Evolutionary conservation across 2,113 vertebrate genomes (phyloP), one percentile per base, ranked within the genome.

Genomic region (Tetraodon nigroviridis): DNA sequence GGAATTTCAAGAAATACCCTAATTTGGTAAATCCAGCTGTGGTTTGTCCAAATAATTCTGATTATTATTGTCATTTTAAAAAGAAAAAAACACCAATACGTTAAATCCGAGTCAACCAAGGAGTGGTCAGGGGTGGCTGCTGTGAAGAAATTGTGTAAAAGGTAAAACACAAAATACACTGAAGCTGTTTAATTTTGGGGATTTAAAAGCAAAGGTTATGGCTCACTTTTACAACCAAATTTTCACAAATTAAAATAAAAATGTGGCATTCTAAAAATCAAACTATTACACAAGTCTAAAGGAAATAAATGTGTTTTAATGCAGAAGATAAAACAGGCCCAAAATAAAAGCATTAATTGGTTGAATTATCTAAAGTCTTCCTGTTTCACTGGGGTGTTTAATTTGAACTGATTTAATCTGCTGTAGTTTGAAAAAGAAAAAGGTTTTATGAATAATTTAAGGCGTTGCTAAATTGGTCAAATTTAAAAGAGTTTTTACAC

Each of bases 271-370:
- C 51, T 27, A 45, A 40, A 42, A 55, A 64, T 20, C 0, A 18
- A 59, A 64, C 14, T 44, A 5, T 48, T 24, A n/a, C 52, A 21
- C 7, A 29, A 51, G 17, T 55, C n/a, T 41, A 46, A 7, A 10
- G 3, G 8, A 14, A 21, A 1, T 10, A 18, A 46, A 54, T 59
- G 20, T 42, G 24, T 58, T 71, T 72, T 13, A 20, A 7, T 46
- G 49, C 17, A 18, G n/a, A 32, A 37, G 20, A 55, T 67, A 41
- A 58, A 71, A 55, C 47, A 61, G 61, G 68, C 59, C 57, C 15
- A 12, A 1, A n/a, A 50, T 51, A 11, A 53, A 8, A 55, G 53
- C 3, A 53, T 5, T 17, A 57, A 57, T 45, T 51, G 0, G 56
- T n/a, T 13, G 11, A 15, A 6, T 6, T 24, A 6, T 51, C 21